phyloP scores from a whole-genome alignment of 2,113 vertebrate species.

The Epinephelus lanceolatus region DNA sequence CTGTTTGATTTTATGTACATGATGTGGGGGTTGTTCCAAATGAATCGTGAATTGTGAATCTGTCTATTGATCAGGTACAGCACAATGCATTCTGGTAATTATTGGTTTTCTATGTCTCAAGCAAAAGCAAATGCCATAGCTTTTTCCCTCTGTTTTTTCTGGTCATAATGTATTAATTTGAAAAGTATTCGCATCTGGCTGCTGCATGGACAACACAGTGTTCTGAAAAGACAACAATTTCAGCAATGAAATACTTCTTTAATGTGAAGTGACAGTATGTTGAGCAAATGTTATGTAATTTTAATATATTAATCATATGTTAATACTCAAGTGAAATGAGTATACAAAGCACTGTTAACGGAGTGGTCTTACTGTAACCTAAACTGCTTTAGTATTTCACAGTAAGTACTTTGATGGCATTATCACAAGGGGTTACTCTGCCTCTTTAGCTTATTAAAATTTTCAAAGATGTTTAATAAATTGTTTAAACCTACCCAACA shows the following conservation, averaged over 20 bases:
- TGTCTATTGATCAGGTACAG: too few relatives aligned
- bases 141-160: too few relatives aligned
- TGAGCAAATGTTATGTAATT: background rate
- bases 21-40: too few relatives aligned
- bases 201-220: too few relatives aligned
- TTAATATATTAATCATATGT: background rate
- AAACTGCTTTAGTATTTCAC: background rate
- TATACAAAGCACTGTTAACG: background rate
- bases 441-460: background rate
- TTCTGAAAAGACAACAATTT: too few relatives aligned
- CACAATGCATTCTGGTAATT: too few relatives aligned
- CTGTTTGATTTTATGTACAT: too few relatives aligned
- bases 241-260: background rate
- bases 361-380: background rate
- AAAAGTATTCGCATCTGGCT: too few relatives aligned
- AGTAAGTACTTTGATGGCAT: background rate
- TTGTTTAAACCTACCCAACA: background rate
- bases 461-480: conserved; percentile 6
- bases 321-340: background rate
- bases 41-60: too few relatives aligned
- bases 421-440: background rate
- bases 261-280: background rate
- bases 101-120: too few relatives aligned
- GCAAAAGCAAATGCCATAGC: too few relatives aligned
- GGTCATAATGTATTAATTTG: too few relatives aligned